These are phyloP conservation scores for Pilophorus perplexus DNA, from an alignment of 2,888 invertebrate genomes.

Conservation along the genomic window DNA sequence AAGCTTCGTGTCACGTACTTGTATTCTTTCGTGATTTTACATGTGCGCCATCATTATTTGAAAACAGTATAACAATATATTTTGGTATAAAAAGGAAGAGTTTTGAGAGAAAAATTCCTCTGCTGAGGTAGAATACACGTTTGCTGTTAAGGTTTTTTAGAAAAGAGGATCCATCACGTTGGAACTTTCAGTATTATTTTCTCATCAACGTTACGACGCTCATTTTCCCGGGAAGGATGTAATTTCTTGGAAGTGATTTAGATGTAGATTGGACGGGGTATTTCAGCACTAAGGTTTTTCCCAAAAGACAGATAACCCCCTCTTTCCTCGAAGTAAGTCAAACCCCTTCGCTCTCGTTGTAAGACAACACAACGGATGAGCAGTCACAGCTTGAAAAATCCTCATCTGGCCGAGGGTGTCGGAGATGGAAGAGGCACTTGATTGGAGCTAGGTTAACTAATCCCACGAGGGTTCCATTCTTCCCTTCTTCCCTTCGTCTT, in stretches of 20 bases:
- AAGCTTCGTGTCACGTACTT: no score
- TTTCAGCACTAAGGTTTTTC: conserved; percentile 16
- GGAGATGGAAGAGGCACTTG: conserved; percentile 34
- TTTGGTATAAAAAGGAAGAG: no score
- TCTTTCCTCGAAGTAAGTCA: conserved; percentile 4
- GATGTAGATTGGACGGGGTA: conserved; percentile 7
- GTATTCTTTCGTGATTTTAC: no score
- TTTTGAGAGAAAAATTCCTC: no score
- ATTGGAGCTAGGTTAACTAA: conserved; percentile 36
- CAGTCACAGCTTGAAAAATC: conserved; percentile 18
- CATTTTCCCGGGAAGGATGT: not conserved
- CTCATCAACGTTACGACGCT: not conserved
- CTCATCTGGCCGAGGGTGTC: conserved; percentile 30
- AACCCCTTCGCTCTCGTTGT: not conserved
- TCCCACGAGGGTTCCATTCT: conserved; percentile 12
- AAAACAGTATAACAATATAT: no score
- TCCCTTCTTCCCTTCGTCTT: not conserved
- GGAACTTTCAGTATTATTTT: no score
- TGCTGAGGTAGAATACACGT: no score
- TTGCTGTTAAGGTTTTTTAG: no score
- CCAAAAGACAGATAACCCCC: not conserved
- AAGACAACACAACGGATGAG: conserved; percentile 26
- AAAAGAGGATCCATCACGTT: no score
- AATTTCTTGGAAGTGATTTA: conserved; percentile 23
- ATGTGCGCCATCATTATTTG: no score